A percentile compares a stretch with the other conserved stretches of the same genome.
Evolutionary conservation across 1,140 invertebrate genomes (phyloP).

Genomic region (Helicorthomorpha holstii): DNA sequence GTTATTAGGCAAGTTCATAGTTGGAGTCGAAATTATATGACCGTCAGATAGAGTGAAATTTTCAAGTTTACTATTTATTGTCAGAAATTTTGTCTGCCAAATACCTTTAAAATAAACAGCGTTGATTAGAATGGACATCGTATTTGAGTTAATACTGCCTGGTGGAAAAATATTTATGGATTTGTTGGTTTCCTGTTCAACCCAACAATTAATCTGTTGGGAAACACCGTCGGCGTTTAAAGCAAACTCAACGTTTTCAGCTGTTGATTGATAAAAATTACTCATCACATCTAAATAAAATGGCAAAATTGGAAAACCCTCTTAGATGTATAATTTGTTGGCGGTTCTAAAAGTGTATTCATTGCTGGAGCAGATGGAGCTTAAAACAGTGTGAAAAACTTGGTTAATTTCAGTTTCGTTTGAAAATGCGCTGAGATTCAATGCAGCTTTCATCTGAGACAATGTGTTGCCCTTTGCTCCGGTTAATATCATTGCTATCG

Average conservation of each 20-base stretch:
- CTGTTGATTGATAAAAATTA: background rate
- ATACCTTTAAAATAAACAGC: slow-evolving; percentile 25
- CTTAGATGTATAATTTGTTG: background rate
- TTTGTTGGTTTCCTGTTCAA: slow-evolving; percentile 47
- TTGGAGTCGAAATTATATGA: slow-evolving; percentile 12
- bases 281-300: background rate
- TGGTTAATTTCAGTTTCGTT: background rate
- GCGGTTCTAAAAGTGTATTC: background rate
- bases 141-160: background rate
- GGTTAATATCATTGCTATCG: background rate
- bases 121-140: slow-evolving; percentile 19
- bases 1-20: slow-evolving; percentile 14
- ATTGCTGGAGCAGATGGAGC: background rate
- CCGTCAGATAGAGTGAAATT: slow-evolving; percentile 19
- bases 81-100: slow-evolving; percentile 20
- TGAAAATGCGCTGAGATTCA: background rate
- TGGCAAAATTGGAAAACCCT: background rate
- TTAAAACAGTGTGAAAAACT: background rate
- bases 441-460: background rate
- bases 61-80: slow-evolving; percentile 25
- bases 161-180: slow-evolving; percentile 32
- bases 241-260: background rate
- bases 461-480: background rate
- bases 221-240: background rate
- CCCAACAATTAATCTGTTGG: slow-evolving; percentile 56